Evolutionary conservation across 2,888 invertebrate species (phyloP), one percentile per base, ranked within the genome.

Genomic region (Clanis bilineata): DNA sequence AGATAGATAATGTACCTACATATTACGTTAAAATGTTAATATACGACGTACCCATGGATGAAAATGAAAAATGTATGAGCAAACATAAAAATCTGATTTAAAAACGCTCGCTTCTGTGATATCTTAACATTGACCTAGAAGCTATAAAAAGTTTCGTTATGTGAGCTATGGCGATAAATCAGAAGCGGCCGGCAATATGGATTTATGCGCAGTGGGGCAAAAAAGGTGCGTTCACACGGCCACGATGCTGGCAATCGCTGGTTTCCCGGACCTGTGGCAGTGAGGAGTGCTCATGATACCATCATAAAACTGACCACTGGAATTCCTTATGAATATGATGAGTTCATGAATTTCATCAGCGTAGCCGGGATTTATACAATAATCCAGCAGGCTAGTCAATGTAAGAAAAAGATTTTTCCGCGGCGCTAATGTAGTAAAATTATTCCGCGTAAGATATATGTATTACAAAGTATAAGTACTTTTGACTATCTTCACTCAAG

Each of bases 61-160:
- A 22, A 12, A 22, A 44, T 22, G 12, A 1, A 1, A 44, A 21
- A 23, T 12, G 32, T 44, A 28, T 15, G 32, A 51, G 32, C 9
- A 10, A 18, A 1, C 28, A 28, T 23, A 4, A 51, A 51, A 1
- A 9, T 28, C 18, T 10, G 45, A 18, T 28, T 28, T 23, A 18
- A n/a, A 18, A 47, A 28, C 3, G 7, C 47, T 28, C 9, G 32
- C 4, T 18, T 18, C 18, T 32, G 18, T 9, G 47, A 32, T 32
- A 32, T 32, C 18, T 32, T 51, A 51, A 51, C 51, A 51, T 32
- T 51, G 51, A 32, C 51, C 51, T 28, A 51, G 51, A 51, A 51
- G 18, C 18, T 32, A 32, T 18, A 51, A 51, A 51, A 51, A 51
- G 51, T 51, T 51, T 18, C 18, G 18, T 18, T 51, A 41, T 41